phyloP scores from a whole-genome alignment of 1,140 invertebrate genomes.

The Pseudomyrmex gracilis region DNA sequence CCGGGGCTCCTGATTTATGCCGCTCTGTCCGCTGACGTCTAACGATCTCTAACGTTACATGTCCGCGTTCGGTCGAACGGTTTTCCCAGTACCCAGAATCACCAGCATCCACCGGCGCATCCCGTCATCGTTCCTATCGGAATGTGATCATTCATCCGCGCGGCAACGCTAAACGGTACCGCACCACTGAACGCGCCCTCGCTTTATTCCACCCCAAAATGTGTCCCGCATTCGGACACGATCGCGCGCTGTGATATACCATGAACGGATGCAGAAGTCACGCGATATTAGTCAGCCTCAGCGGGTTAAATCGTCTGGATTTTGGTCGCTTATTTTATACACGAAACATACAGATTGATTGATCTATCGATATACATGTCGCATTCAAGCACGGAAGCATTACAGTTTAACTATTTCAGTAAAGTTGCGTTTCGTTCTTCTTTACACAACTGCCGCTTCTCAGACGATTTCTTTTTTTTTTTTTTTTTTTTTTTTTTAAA shows the following conservation, averaged over 20 bases:
- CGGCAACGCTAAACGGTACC: conserved; percentile 42
- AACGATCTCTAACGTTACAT: conserved; percentile 53
- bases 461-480: conserved; percentile 55
- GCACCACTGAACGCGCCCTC: conserved; percentile 28
- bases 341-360: neutral
- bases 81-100: conserved; percentile 42
- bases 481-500: no score
- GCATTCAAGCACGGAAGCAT: neutral
- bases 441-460: neutral
- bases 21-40: conserved; percentile 59
- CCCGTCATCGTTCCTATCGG: conserved; percentile 54
- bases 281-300: conserved; percentile 41
- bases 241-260: conserved; percentile 33
- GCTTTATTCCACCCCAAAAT: conserved; percentile 49
- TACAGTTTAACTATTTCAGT: conserved; percentile 21
- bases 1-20: conserved; percentile 64
- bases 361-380: no score
- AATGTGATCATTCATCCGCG: conserved; percentile 57
- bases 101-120: conserved; percentile 15
- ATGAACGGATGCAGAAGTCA: conserved; percentile 32
- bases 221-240: conserved; percentile 50
- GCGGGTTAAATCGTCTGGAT: conserved; percentile 7
- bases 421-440: neutral
- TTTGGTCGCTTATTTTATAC: neutral
- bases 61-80: conserved; percentile 25